Percentiles rank a stretch among this genome's conserved stretches.
Conservation (phyloP, 2,113 vertebrate species). For the Saccopteryx bilineata region DNA sequence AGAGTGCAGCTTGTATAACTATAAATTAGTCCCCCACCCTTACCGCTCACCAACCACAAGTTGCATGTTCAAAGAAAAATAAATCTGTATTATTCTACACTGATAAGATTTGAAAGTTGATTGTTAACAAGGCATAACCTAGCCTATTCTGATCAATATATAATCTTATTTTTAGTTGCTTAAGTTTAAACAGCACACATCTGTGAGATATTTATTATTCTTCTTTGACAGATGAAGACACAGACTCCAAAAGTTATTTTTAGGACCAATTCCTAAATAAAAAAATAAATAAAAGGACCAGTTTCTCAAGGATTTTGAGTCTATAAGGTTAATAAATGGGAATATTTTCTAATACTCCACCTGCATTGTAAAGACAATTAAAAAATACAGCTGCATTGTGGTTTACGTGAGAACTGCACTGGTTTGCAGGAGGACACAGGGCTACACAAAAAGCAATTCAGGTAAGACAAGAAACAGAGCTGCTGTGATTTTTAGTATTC, state of each 20-base stretch:
- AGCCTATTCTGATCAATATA: neutral
- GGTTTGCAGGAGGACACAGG: neutral
- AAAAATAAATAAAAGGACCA: neutral
- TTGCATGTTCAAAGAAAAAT: neutral
- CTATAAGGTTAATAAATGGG: neutral
- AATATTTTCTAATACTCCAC: neutral
- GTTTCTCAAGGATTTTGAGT: neutral
- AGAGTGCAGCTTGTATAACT: neutral
- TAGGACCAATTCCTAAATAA: neutral
- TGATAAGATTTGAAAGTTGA: neutral
- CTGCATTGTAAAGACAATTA: neutral
- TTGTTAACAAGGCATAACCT: neutral
- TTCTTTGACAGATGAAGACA: constrained; percentile 2
- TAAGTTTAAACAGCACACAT: neutral
- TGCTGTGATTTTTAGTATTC: constrained; percentile 56
- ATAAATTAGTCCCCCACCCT: no score
- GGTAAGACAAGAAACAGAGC: constrained; percentile 1
- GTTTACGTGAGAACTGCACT: neutral
- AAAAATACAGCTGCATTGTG: neutral
- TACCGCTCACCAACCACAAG: neutral
- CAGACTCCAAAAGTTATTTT: neutral
- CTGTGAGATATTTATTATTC: neutral
- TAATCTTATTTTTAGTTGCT: constrained; percentile 37
- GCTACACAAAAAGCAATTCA: neutral
- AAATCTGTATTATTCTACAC: neutral